These are phyloP conservation scores for Eretmocerus hayati DNA, from an alignment of 2,888 invertebrate species.

Conservation along the genomic window DNA sequence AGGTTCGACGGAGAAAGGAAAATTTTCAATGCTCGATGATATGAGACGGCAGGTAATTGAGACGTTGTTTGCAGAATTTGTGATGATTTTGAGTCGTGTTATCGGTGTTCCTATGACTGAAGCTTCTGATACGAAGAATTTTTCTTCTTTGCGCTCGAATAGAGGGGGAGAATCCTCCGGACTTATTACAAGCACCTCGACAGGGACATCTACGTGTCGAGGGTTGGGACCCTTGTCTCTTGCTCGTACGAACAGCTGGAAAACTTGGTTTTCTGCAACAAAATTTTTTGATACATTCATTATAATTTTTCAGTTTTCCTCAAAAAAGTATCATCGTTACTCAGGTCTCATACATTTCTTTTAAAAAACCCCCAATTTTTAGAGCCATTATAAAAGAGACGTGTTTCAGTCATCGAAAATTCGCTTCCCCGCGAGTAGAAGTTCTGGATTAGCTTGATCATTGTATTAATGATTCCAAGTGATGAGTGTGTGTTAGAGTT, in stretches of 20 bases:
- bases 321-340: background rate
- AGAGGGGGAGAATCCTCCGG: conserved; percentile 63
- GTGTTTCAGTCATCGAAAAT: no score
- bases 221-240: conserved; percentile 71
- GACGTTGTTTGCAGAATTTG: conserved; percentile 58
- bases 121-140: conserved; percentile 75
- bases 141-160: conserved; percentile 66
- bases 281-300: conserved; percentile 8
- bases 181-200: conserved; percentile 71
- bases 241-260: conserved; percentile 86
- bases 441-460: no score
- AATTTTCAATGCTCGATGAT: conserved; percentile 51
- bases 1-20: conserved; percentile 63
- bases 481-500: no score
- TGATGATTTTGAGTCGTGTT: conserved; percentile 60
- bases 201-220: conserved; percentile 74
- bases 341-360: no score
- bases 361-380: no score
- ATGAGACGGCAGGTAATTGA: conserved; percentile 59
- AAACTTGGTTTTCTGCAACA: conserved; percentile 63
- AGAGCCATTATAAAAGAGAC: no score
- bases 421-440: no score
- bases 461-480: no score
- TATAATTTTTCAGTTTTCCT: conserved; percentile 6
- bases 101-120: conserved; percentile 63